A percentile compares a stretch with the other conserved stretches of the same genome.
These are phyloP conservation scores for Dasysyrphus tricinctus DNA, from an alignment of 2,888 invertebrate species.

Conservation along the genomic window DNA sequence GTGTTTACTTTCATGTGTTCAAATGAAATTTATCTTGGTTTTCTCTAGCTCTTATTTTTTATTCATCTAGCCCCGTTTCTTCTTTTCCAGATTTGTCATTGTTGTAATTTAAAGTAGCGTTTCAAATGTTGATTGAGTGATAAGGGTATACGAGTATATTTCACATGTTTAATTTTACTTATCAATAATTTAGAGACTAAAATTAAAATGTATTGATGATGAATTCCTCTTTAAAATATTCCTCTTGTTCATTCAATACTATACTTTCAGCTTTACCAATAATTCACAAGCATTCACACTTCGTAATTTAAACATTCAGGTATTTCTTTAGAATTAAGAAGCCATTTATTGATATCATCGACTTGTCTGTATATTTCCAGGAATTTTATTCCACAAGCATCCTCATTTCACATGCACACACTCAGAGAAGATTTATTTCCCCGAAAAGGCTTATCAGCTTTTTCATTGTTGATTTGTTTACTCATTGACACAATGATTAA, in stretches of 20 bases:
- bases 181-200: too few species aligned
- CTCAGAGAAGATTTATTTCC: conserved; percentile 30
- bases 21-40: too few species aligned
- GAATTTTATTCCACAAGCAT: conserved; percentile 39
- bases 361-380: conserved; percentile 33
- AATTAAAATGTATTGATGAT: neutral
- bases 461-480: conserved; percentile 50
- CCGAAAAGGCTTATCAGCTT: conserved; percentile 61
- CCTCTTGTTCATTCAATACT: neutral
- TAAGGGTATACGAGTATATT: too few species aligned
- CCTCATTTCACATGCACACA: conserved; percentile 45
- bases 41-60: too few species aligned
- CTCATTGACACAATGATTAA: conserved; percentile 69
- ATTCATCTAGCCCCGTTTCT: too few species aligned
- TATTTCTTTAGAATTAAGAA: neutral
- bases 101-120: too few species aligned
- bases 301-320: conserved; percentile 2
- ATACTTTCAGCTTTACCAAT: neutral
- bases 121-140: too few species aligned
- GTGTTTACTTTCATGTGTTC: too few species aligned
- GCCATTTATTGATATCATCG: conserved; percentile 50
- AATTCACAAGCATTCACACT: conserved; percentile 27
- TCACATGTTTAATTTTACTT: too few species aligned
- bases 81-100: too few species aligned
- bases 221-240: neutral